Evolutionary conservation across 2,113 vertebrate genomes (phyloP), one percentile per base, ranked within the genome.

Genomic region (Cyprinodon brontotheroides): DNA sequence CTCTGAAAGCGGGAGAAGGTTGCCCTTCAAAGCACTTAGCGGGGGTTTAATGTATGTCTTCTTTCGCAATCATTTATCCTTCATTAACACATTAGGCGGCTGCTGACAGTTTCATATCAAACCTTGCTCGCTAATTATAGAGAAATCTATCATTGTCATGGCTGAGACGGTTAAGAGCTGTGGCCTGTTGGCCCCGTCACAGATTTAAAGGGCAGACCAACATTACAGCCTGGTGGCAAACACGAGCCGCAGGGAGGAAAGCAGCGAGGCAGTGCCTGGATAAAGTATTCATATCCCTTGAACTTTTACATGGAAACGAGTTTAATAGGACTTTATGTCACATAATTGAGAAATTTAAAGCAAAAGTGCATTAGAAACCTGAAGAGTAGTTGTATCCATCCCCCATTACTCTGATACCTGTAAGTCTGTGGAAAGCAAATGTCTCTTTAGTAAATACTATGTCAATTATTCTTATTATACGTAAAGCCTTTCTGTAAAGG

Each of bases 111-210:
- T 83, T 43, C 62, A 36, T 84, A 88, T 88, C 79, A 80, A 81
- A 82, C 65, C 41, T 66, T 64, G 68, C 76, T 61, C 72, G 66
- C 67, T 83, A 81, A 88, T 89, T 82, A 88, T 61, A 37, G 75
- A 36, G 38, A 65, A 65, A 86, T 91, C 74, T 67, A 88, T 91
- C 91, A 86, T 70, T 81, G 83, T 92, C 82, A 74, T 62, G 45
- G 79, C 71, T 22, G 65, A 77, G 68, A 65, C 65, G 74, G 78
- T 86, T 87, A 79, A 2, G 72, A 72, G 78, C 68, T 20, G 47
- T 63, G 71, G 67, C 66, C 77, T 37, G 65, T 84, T 73, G 81
- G 79, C 61, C 70, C 72, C 77, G 68, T 79, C 72, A 14, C 70
- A 77, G 75, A 68, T 83, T 80, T 82, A 74, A 82, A 86, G 74